Percentiles rank a stretch among this genome's conserved stretches.
Evolutionary conservation across 2,888 invertebrate species (phyloP).

Genomic region (Synanthedon vespiformis): DNA sequence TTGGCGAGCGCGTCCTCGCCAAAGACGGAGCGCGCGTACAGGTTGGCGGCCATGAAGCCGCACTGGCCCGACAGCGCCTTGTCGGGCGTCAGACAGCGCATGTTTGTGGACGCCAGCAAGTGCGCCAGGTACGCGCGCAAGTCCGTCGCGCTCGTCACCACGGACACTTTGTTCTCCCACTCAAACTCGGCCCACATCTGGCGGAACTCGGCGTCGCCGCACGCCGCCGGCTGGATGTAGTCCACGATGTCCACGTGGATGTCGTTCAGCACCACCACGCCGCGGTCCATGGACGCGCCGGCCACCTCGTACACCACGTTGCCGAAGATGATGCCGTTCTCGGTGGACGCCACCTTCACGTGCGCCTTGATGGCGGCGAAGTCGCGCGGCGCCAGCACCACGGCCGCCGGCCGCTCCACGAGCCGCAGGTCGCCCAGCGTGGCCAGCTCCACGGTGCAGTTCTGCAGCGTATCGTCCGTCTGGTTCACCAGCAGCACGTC

Average conservation of each 20-base stretch:
- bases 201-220: slow-evolving; percentile 96
- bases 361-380: slow-evolving; percentile 98
- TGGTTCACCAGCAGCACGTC: slow-evolving; percentile 99
- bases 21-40: slow-evolving; percentile 98
- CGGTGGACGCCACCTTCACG: slow-evolving; percentile 99
- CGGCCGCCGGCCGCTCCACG: slow-evolving; percentile 96
- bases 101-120: slow-evolving; percentile 94
- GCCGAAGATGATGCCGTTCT: slow-evolving; percentile 99
- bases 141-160: slow-evolving; percentile 93
- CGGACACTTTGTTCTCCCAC: slow-evolving; percentile 99
- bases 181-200: slow-evolving; percentile 99
- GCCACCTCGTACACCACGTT: slow-evolving; percentile 83
- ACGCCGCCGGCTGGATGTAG: slow-evolving; percentile 94
- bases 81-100: slow-evolving; percentile 98
- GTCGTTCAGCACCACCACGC: slow-evolving; percentile 98
- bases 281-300: slow-evolving; percentile 91
- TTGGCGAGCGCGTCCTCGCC: slow-evolving; percentile 99
- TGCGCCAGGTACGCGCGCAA: slow-evolving; percentile 93
- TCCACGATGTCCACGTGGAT: slow-evolving; percentile 99
- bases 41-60: slow-evolving; percentile 99
- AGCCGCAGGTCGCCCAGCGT: slow-evolving; percentile 97
- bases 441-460: slow-evolving; percentile 96
- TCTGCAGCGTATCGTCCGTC: slow-evolving; percentile 97
- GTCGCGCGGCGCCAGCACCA: slow-evolving; percentile 96
- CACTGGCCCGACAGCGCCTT: slow-evolving; percentile 97